Percentiles rank a stretch among this genome's conserved stretches.
These are phyloP conservation scores for Stratiomys singularior DNA, from an alignment of 2,888 invertebrate genomes.

Conservation along the genomic window DNA sequence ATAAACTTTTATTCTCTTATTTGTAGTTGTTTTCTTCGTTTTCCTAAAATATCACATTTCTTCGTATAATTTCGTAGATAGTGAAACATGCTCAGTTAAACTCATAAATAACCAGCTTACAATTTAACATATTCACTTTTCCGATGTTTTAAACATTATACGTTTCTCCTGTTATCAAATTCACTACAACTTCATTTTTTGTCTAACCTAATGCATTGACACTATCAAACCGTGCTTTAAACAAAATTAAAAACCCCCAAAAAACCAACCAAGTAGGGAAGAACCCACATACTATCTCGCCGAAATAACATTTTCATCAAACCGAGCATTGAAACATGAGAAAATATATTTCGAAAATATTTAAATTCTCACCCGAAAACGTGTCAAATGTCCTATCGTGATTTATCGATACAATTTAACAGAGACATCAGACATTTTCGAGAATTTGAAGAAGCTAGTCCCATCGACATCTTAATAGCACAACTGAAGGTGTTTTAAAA, in stretches of 20 bases:
- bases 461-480: slow-evolving; percentile 27
- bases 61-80: too few species aligned
- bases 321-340: not conserved
- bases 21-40: too few species aligned
- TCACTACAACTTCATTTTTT: too few species aligned
- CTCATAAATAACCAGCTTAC: too few species aligned
- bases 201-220: too few species aligned
- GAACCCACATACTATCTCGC: not conserved
- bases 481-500: slow-evolving; percentile 28
- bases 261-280: not conserved
- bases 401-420: slow-evolving; percentile 34
- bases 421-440: slow-evolving; percentile 29
- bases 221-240: too few species aligned
- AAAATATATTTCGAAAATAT: slow-evolving; percentile 33
- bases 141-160: too few species aligned
- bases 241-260: not conserved
- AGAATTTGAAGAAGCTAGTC: not conserved
- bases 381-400: slow-evolving; percentile 41
- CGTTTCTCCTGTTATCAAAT: too few species aligned
- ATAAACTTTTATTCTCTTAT: too few species aligned
- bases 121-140: too few species aligned
- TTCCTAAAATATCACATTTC: too few species aligned
- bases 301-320: slow-evolving; percentile 25
- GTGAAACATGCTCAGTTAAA: too few species aligned
- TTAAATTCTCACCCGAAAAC: slow-evolving; percentile 20